Percentiles rank a stretch among this genome's conserved stretches.
These are phyloP conservation scores for Pontoporia blainvillei DNA, from an alignment of 2,113 vertebrate species.

Conservation along the genomic window DNA sequence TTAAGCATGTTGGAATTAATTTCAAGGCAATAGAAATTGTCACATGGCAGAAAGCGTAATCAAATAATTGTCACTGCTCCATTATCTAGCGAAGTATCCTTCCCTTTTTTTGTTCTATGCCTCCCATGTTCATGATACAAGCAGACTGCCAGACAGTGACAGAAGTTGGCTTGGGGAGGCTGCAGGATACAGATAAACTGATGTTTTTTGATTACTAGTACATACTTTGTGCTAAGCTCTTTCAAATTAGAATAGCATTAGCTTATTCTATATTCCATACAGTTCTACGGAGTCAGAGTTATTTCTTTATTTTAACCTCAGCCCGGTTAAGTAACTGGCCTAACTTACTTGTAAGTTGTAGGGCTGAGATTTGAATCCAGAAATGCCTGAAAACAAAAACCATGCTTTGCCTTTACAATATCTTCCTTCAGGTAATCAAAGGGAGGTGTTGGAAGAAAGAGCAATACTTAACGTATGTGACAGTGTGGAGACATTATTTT, in stretches of 20 bases:
- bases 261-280: background rate
- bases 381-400: background rate
- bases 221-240: background rate
- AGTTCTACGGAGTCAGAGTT: background rate
- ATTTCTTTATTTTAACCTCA: slow-evolving; percentile 1
- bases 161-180: background rate
- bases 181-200: background rate
- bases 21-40: slow-evolving; percentile 32
- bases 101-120: background rate
- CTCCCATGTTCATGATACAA: background rate
- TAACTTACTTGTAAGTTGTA: background rate
- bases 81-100: background rate
- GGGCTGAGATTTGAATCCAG: background rate
- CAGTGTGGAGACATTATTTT: background rate
- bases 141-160: background rate
- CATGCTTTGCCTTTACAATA: background rate
- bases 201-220: background rate
- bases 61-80: background rate
- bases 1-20: background rate
- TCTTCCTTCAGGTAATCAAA: background rate
- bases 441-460: background rate
- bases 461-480: background rate
- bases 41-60: background rate
- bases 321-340: background rate
- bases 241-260: background rate